Conservation (phyloP, 2,113 vertebrate genomes). For the Gila orcuttii region DNA sequence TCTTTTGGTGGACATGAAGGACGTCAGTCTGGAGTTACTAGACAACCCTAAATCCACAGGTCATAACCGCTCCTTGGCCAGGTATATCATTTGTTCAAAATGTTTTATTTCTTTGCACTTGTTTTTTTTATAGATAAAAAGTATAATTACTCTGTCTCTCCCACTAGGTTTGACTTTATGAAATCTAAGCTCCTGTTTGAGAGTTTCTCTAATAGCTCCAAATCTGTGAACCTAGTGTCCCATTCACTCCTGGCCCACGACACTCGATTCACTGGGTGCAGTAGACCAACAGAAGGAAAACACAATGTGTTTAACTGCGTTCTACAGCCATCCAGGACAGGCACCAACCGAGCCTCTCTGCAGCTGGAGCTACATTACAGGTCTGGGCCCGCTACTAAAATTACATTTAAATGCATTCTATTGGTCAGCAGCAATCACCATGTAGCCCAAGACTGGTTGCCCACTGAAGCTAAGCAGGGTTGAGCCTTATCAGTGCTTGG, state of each 20-base stretch:
- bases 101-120: not conserved
- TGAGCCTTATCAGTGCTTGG: too few species aligned
- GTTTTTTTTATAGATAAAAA: not conserved
- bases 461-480: too few species aligned
- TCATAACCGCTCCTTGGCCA: conserved; percentile 82
- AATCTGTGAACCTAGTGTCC: conserved; percentile 92
- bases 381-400: conserved; percentile 65
- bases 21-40: conserved; percentile 92
- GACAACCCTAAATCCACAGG: conserved; percentile 76
- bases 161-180: conserved; percentile 93
- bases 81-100: conserved; percentile 68
- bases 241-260: conserved; percentile 96
- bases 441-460: too few species aligned
- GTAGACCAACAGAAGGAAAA: conserved; percentile 45
- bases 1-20: conserved; percentile 94
- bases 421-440: too few species aligned
- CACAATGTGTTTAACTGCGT: conserved; percentile 91
- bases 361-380: conserved; percentile 96
- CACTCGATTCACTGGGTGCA: conserved; percentile 79
- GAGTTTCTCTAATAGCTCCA: conserved; percentile 92
- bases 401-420: not conserved
- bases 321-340: conserved; percentile 90
- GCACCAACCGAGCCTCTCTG: conserved; percentile 82
- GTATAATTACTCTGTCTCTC: conserved; percentile 31
- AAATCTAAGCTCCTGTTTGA: conserved; percentile 97